Base-by-base conservation (phyloP, 64 coral and sea anemone species). In the Pocillopora verrucosa region DNA sequence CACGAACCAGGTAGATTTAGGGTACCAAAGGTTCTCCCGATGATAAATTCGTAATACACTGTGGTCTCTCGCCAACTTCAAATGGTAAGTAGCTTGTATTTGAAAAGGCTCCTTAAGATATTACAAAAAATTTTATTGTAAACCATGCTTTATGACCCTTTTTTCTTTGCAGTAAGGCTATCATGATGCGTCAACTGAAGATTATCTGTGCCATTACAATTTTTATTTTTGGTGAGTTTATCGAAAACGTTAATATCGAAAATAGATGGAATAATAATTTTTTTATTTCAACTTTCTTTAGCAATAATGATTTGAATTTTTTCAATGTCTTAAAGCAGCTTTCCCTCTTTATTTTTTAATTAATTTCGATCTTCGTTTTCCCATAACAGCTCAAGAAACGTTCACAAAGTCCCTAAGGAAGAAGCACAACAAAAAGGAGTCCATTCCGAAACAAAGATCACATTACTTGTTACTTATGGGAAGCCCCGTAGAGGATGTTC, bases 391-490 rank as follows among this genome's bases (percentile, higher is more conserved):
- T 41, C 38, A 58, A 68, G 65, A 26, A 5, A 16, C 82, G 25
- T 13, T 70, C 51, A 72, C 64, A 7, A 85, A 85, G 51, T 85
- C 82, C 13, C 0, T 45, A 13, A 85, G 70, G 65, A 85, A 85
- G 65, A 85, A 85, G 65, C 63, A 72, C 65, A 68, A 22, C 38
- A 85, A 85, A 56, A 85, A 85, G 45, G 37, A 85, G 22, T 72
- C 82, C 19, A 85, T 85, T 56, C 63, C 82, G 13, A 65, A 3
- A 10, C 36, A 72, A 9, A 85, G 10, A 20, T 72, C 82, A 14
- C 82, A 72, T 45, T 85, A 85, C 25, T 22, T 85, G 2, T 65
- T 85, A 24, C 82, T 85, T 26, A 72, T 85, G 65, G 82, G 82
- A 72, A n/a, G 2, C 36, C 82, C 82, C 25, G 38, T 85, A 16